Base-by-base conservation (phyloP, 2,113 vertebrate genomes). In the Hemibates koningsi region DNA sequence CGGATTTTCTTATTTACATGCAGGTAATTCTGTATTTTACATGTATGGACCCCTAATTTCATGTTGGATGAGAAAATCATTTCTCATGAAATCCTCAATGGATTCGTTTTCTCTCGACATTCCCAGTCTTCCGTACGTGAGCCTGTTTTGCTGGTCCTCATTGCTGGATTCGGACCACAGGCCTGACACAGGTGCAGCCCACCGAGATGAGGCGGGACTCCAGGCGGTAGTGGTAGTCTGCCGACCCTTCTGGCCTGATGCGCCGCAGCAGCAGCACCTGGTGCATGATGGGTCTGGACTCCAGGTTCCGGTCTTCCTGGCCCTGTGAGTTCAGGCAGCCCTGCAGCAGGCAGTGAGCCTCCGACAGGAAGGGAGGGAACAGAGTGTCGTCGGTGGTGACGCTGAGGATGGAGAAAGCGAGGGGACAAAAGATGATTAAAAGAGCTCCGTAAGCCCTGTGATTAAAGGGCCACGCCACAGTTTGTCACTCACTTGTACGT, bases 151-250 rank as follows among this genome's bases (percentile, higher is more conserved):
- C 29, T 38, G 12, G 24, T 36, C 13, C 16, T 88, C 86, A 94
- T 7, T 95, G 45, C 34, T 95, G 91, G 1, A 79, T 29, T 3
- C 24, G 32, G 17, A 97, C 4, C 0, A 86, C 5, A 0, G 97
- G 96, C 0, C 88, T 38, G 6, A 96, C 96, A 0, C 98, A 99
- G 3, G 98, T 99, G 91, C 98, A 99, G 50, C 98, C 98, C 84
- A 99, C 98, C 0, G 97, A 94, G 9, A 99, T 41, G 5, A 93
- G 12, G 36, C 96, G 95, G 80, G 96, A 95, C 95, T 98, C 98
- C 93, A 99, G 90, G n/a, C 56, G 93, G 92, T 95, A 98, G 88
- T 90, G 90, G 52, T 92, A 94, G 50, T 11, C 29, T 0, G 9
- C 53, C 1, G 79, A 95, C 93, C 91, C 93, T 1, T 11, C 4